phyloP scores from a whole-genome alignment of 2,888 invertebrate species.

The Lycocerus yunnanus region DNA sequence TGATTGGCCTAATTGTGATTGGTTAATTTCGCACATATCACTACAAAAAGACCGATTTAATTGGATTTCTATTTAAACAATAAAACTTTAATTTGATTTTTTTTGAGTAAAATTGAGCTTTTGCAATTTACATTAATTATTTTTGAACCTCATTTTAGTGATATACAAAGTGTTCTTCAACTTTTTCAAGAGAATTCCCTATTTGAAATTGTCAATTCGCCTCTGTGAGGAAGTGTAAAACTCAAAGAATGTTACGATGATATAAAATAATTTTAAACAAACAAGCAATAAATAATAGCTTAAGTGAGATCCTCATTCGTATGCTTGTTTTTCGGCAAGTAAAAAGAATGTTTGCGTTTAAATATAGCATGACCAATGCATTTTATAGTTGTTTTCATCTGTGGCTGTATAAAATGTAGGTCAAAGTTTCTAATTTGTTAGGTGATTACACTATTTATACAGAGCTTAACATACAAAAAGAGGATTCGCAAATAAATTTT shows the following conservation, averaged over 20 bases:
- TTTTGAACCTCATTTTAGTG: no score
- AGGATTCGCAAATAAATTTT: neutral
- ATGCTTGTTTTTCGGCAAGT: neutral
- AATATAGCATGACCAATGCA: constrained; percentile 20
- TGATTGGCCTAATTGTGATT: no score
- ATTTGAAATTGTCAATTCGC: no score
- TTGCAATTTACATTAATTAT: no score
- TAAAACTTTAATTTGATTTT: no score
- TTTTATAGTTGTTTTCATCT: constrained; percentile 9
- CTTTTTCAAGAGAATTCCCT: no score
- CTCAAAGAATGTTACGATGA: neutral
- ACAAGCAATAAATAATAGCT: neutral
- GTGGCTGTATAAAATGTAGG: constrained; percentile 13
- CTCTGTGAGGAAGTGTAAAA: neutral
- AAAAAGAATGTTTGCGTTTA: constrained; percentile 7
- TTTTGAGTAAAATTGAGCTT: no score
- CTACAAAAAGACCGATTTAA: no score
- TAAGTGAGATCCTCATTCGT: neutral
- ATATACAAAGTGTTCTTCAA: no score
- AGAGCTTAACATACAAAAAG: neutral
- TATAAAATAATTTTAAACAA: neutral
- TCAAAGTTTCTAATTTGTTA: constrained; percentile 14
- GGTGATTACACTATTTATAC: neutral
- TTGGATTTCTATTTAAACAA: no score
- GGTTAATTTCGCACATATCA: no score